Evolutionary conservation across 2,888 invertebrate genomes (phyloP).

Genomic region (Microctonus aethiopoides): DNA sequence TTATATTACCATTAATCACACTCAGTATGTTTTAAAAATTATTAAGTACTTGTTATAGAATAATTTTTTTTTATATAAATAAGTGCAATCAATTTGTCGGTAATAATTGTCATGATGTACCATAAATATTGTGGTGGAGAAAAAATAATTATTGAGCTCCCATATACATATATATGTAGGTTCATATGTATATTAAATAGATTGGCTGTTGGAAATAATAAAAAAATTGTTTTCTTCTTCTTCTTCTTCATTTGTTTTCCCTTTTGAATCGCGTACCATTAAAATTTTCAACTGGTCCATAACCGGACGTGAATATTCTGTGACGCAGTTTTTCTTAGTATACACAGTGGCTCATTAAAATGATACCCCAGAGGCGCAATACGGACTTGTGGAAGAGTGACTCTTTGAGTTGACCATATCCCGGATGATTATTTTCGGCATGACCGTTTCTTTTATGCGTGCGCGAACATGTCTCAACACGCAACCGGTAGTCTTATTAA

Average conservation of each 20-base stretch:
- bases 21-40: neutral
- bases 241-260: neutral
- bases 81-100: neutral
- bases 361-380: slow-evolving; percentile 27
- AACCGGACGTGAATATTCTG: slow-evolving; percentile 31
- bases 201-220: no score
- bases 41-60: no score
- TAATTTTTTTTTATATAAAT: no score
- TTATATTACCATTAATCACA: neutral
- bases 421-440: slow-evolving; percentile 36
- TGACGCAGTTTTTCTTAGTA: slow-evolving; percentile 13
- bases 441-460: slow-evolving; percentile 31
- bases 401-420: slow-evolving; percentile 11
- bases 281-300: slow-evolving; percentile 38
- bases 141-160: slow-evolving; percentile 14
- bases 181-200: no score
- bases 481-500: slow-evolving; percentile 27
- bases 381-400: slow-evolving; percentile 6
- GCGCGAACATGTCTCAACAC: neutral
- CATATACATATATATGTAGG: neutral
- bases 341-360: slow-evolving; percentile 33
- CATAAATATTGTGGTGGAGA: neutral
- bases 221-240: no score
- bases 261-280: slow-evolving; percentile 33
- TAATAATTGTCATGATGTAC: neutral